These are phyloP conservation scores for Holotrichia oblita DNA, from an alignment of 1,140 invertebrate genomes.

Conservation along the genomic window DNA sequence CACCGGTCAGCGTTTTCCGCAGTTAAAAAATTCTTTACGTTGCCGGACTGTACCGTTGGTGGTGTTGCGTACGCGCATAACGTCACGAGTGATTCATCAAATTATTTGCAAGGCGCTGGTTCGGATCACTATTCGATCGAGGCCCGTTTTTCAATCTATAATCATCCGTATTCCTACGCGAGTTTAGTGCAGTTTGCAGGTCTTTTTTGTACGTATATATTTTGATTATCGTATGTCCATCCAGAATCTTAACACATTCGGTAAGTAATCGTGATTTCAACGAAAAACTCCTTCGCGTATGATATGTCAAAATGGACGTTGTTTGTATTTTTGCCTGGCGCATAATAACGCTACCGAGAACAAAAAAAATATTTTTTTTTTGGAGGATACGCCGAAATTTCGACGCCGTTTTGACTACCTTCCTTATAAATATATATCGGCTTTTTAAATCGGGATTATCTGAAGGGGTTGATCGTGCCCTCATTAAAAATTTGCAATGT, in stretches of 20 bases:
- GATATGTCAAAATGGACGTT: conserved; percentile 60
- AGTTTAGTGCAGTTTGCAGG: conserved; percentile 70
- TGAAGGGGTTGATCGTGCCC: too few relatives aligned
- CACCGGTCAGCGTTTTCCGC: conserved; percentile 65
- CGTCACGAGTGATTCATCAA: conserved; percentile 37
- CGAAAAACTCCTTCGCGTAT: conserved; percentile 55
- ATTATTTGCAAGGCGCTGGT: conserved; percentile 40
- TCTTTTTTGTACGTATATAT: conserved; percentile 72
- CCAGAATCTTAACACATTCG: conserved; percentile 94
- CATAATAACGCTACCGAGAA: conserved; percentile 57
- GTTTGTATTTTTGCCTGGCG: conserved; percentile 56
- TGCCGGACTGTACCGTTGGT: not conserved
- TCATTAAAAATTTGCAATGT: not conserved
- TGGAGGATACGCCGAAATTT: not conserved
- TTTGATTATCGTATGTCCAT: conserved; percentile 96
- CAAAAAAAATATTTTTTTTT: too few relatives aligned
- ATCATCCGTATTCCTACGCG: conserved; percentile 40
- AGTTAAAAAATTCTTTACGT: conserved; percentile 60
- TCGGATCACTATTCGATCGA: not conserved
- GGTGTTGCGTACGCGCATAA: conserved; percentile 18
- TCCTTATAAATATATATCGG: too few relatives aligned
- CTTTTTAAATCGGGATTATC: too few relatives aligned
- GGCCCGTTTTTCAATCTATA: conserved; percentile 56
- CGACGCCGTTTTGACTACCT: not conserved
- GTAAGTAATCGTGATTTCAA: conserved; percentile 66